Evolutionary conservation across 1,140 invertebrate species (phyloP).

Genomic region (Phymastichus coffea): DNA sequence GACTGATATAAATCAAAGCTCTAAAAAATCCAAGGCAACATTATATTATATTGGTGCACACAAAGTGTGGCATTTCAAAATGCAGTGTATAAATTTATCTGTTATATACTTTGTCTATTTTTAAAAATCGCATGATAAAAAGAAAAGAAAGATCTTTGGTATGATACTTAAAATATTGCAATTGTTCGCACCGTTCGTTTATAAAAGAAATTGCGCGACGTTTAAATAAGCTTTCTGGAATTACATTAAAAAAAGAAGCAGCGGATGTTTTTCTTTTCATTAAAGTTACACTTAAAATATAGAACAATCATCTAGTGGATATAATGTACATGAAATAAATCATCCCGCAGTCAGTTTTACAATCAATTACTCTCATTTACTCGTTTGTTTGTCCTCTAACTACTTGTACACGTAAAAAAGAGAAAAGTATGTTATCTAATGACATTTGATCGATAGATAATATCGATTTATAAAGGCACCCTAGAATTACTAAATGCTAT

Average conservation of each 20-base stretch:
- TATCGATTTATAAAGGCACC: too few species aligned
- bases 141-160: constrained; percentile 52
- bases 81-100: constrained; percentile 16
- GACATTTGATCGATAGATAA: too few species aligned
- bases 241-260: constrained; percentile 20
- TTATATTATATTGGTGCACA: neutral
- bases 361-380: constrained; percentile 12
- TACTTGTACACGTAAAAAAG: too few species aligned
- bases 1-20: constrained; percentile 1
- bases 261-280: constrained; percentile 5
- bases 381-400: constrained; percentile 8
- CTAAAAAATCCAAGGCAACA: constrained; percentile 6
- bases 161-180: constrained; percentile 48
- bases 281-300: constrained; percentile 20
- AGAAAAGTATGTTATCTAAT: too few species aligned
- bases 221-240: constrained; percentile 6
- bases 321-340: constrained; percentile 23
- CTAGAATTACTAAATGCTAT: too few species aligned
- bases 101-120: constrained; percentile 21
- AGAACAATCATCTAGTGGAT: constrained; percentile 21
- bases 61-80: constrained; percentile 24
- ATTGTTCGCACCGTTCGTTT: constrained; percentile 31
- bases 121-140: constrained; percentile 20
- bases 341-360: constrained; percentile 4
- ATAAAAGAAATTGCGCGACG: constrained; percentile 20